Evolutionary conservation across 1,140 invertebrate species (phyloP).

Genomic region (Drosophila melanica): DNA sequence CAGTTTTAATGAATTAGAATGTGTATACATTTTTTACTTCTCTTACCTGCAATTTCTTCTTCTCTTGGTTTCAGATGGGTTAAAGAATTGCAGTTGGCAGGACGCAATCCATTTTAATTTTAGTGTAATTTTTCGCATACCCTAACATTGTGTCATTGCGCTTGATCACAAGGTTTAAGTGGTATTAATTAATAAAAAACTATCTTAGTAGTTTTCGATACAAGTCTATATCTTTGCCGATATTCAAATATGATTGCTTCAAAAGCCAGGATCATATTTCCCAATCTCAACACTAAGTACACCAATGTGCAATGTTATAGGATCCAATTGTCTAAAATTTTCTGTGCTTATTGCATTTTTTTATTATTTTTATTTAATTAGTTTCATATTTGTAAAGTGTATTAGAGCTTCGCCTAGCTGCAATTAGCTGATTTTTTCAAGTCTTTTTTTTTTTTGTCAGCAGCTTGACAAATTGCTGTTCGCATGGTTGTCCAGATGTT

Average conservation of each 20-base stretch:
- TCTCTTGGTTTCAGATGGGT: neutral
- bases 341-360: too few relatives aligned
- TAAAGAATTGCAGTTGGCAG: conserved; percentile 10
- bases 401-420: neutral
- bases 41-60: neutral
- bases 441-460: conserved; percentile 28
- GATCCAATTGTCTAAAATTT: too few relatives aligned
- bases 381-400: neutral
- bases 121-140: conserved; percentile 14
- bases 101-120: conserved; percentile 47
- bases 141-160: neutral
- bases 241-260: too few relatives aligned
- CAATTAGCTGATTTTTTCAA: neutral
- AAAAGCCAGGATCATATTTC: too few relatives aligned
- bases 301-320: too few relatives aligned
- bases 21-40: neutral
- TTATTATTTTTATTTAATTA: too few relatives aligned
- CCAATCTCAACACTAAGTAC: too few relatives aligned
- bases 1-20: too few relatives aligned
- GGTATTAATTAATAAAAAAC: too few relatives aligned
- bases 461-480: conserved; percentile 57
- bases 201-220: too few relatives aligned
- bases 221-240: too few relatives aligned
- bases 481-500: conserved; percentile 37
- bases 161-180: neutral